Percentiles rank a stretch among this genome's conserved stretches.
phyloP scores from a whole-genome alignment of 2,888 invertebrate species.

The Drosophila incognita region DNA sequence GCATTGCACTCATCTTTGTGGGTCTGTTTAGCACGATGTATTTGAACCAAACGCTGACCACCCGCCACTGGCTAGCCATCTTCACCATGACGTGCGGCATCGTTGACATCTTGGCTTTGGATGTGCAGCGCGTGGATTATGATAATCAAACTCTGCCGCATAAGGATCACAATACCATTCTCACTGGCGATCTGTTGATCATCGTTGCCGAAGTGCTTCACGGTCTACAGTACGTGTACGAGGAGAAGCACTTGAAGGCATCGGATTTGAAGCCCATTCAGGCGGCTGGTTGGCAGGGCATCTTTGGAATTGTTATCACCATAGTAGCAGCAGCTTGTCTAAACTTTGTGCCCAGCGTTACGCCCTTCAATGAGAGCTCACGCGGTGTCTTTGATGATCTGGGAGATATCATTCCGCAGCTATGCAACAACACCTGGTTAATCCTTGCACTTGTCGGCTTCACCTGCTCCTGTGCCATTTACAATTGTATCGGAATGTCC shows the following conservation, averaged over 20 bases:
- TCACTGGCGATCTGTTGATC: conserved; percentile 92
- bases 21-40: conserved; percentile 94
- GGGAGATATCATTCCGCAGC: conserved; percentile 93
- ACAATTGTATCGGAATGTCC: conserved; percentile 96
- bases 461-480: conserved; percentile 94
- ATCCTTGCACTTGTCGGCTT: conserved; percentile 89
- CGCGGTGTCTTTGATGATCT: conserved; percentile 92
- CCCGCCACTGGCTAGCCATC: conserved; percentile 92
- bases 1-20: conserved; percentile 95
- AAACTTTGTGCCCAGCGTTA: conserved; percentile 91
- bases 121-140: conserved; percentile 85
- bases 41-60: conserved; percentile 88
- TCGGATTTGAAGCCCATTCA: conserved; percentile 95
- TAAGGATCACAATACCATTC: conserved; percentile 88
- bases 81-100: conserved; percentile 90
- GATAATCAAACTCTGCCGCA: conserved; percentile 62
- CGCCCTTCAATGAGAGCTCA: conserved; percentile 91
- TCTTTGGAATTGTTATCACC: conserved; percentile 90
- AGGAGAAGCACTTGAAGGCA: conserved; percentile 94
- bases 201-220: conserved; percentile 92
- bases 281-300: conserved; percentile 97
- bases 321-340: conserved; percentile 90
- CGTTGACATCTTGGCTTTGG: conserved; percentile 90
- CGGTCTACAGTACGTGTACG: conserved; percentile 96
- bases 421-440: conserved; percentile 88